Conservation (phyloP, 2,113 vertebrate species). For the Electrona antarctica region DNA sequence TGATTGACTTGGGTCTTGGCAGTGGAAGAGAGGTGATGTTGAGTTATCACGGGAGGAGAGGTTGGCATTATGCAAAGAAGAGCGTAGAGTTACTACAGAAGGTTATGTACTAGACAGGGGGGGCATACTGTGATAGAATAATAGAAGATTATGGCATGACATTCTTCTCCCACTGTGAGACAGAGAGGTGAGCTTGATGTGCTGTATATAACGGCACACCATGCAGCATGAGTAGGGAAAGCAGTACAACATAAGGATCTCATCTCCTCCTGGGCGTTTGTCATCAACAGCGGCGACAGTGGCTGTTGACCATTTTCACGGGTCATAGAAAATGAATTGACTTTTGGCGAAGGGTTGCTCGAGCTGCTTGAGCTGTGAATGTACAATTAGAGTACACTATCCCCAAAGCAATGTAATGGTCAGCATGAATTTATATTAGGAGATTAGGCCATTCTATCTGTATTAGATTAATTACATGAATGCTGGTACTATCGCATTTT, state of each 20-base stretch:
- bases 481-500: conserved; percentile 11
- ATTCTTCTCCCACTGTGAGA: no score
- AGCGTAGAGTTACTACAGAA: no score
- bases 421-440: neutral
- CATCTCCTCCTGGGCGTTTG: neutral
- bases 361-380: neutral
- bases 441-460: neutral
- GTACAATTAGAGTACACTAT: neutral
- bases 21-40: no score
- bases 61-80: no score
- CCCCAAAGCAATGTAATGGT: neutral
- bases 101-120: no score
- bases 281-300: neutral
- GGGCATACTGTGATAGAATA: no score
- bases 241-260: neutral
- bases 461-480: conserved; percentile 12
- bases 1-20: no score
- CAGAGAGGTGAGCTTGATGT: no score
- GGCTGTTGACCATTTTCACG: neutral
- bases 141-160: no score
- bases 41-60: no score
- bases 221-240: no score
- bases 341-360: neutral
- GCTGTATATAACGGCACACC: no score
- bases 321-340: neutral